Conservation (phyloP, 2,888 invertebrate genomes). For the Amblyjoppa fuscipennis region DNA sequence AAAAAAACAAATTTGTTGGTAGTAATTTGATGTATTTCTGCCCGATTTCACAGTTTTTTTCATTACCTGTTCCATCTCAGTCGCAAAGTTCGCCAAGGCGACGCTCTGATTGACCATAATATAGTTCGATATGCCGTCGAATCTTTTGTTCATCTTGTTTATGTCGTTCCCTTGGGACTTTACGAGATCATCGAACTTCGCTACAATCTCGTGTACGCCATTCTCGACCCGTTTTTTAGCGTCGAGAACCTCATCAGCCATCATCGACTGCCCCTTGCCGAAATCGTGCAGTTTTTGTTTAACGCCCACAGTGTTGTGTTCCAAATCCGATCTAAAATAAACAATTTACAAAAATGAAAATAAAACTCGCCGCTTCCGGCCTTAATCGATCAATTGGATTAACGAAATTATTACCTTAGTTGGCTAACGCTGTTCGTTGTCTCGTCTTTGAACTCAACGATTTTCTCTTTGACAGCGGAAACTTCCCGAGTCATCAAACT, state of each 20-base stretch:
- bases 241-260: slow-evolving; percentile 93
- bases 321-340: slow-evolving; percentile 76
- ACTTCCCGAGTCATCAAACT: slow-evolving; percentile 83
- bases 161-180: slow-evolving; percentile 89
- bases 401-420: slow-evolving; percentile 85
- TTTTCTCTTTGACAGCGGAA: slow-evolving; percentile 86
- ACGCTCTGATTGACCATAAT: slow-evolving; percentile 91
- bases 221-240: slow-evolving; percentile 94
- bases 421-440: slow-evolving; percentile 88
- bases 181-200: slow-evolving; percentile 91
- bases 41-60: slow-evolving; percentile 86
- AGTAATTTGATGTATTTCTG: slow-evolving; percentile 64
- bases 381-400: neutral
- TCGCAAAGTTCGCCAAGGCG: slow-evolving; percentile 90
- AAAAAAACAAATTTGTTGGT: neutral
- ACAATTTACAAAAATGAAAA: slow-evolving; percentile 2
- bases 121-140: slow-evolving; percentile 90
- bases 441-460: slow-evolving; percentile 86
- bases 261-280: slow-evolving; percentile 91
- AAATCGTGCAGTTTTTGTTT: slow-evolving; percentile 86
- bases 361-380: neutral
- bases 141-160: slow-evolving; percentile 89
- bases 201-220: slow-evolving; percentile 92
- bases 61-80: slow-evolving; percentile 89
- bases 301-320: slow-evolving; percentile 77